phyloP scores from a whole-genome alignment of 2,888 invertebrate genomes.

The Ormyrus pomaceus region DNA sequence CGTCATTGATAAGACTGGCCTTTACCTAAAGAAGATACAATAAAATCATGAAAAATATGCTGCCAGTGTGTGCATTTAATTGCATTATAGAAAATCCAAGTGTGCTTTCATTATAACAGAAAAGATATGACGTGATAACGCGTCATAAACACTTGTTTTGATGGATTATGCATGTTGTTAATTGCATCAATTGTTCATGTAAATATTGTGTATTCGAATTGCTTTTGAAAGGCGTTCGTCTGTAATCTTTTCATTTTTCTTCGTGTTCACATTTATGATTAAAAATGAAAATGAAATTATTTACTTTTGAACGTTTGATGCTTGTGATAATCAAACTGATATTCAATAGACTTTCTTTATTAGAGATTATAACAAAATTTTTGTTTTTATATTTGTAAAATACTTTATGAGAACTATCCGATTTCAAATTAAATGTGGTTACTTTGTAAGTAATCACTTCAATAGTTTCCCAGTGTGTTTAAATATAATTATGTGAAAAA shows the following conservation, averaged over 20 bases:
- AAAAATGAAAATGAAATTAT: conserved; percentile 10
- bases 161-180: conserved; percentile 32
- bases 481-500: neutral
- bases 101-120: conserved; percentile 23
- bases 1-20: neutral
- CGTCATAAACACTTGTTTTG: conserved; percentile 6
- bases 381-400: conserved; percentile 37
- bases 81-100: conserved; percentile 28
- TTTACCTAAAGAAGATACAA: conserved; percentile 30
- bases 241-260: conserved; percentile 10
- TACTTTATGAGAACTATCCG: neutral
- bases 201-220: conserved; percentile 45
- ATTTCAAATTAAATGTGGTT: neutral
- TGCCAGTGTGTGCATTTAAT: conserved; percentile 42
- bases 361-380: conserved; percentile 7
- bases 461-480: no score
- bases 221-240: conserved; percentile 15
- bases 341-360: conserved; percentile 3
- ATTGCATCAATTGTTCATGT: conserved; percentile 37
- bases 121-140: neutral
- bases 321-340: neutral
- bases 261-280: conserved; percentile 21
- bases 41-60: conserved; percentile 18
- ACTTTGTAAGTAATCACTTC: neutral
- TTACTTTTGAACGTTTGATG: conserved; percentile 6